Evolutionary conservation across 2,888 invertebrate species (phyloP), one percentile per base, ranked within the genome.

Genomic region (Drosophila emarginata): DNA sequence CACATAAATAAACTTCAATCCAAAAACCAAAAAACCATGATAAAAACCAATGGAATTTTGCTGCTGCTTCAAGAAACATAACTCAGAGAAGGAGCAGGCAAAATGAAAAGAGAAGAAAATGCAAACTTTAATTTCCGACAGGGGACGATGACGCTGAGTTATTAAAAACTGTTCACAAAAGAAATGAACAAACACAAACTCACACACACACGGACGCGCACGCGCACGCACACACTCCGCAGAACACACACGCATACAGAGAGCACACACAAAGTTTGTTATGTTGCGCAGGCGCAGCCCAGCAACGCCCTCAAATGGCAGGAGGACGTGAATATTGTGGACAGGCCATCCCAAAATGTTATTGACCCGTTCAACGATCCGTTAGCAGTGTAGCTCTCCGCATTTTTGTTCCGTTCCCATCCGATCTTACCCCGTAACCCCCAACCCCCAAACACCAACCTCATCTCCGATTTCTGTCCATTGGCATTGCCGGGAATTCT

Each of bases 261-360:
- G 40, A 15, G 40, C 77, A 80, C 64, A 79, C 76, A 39, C 50
- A 78, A 80, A 82, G 79, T 83, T 83, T 82, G 83, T 85, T 85
- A 85, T 82, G 81, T 80, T 82, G 80, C 86, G 77, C 81, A 81
- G 85, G 81, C 81, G 81, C 81, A 79, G 79, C 78, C 79, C 79
- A 70, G 82, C 45, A 78, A 82, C 86, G 86, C 82, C 82, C 83
- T 80, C 68, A 56, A 72, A 71, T 32, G 52, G 26, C 45, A 62
- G 51, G 64, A 26, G 36, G 21, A 40, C 32, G 63, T 15, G 69
- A 32, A 54, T 12, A 45, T 45, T 45, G 28, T 28, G 40, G 50
- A 51, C 32, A 28, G 12, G 37, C 52, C 65, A 61, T 62, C 66
- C 14, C 32, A 67, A 73, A 80, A 79, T 82, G 82, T 82, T 82